phyloP scores from a whole-genome alignment of 2,797 vertebrate species.

The Sebastes jordani region DNA sequence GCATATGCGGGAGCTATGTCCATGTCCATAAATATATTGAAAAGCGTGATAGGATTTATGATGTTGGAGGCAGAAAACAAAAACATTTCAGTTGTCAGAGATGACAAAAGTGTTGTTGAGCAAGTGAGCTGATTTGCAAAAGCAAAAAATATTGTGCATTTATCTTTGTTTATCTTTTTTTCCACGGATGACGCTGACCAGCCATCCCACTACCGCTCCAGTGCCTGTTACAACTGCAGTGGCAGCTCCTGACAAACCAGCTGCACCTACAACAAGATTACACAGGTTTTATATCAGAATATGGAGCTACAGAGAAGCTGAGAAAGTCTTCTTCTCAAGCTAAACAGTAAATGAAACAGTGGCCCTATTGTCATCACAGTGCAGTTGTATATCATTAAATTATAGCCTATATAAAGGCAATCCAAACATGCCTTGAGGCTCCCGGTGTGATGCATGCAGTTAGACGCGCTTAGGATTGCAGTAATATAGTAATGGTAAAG shows the following conservation, averaged over 20 bases:
- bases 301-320: not conserved
- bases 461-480: no score
- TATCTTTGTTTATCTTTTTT: not conserved
- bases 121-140: not conserved
- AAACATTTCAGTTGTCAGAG: not conserved
- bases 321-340: not conserved
- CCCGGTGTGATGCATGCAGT: no score
- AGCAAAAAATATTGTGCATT: not conserved
- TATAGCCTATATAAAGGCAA: no score
- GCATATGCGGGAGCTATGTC: not conserved
- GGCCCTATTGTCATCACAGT: not conserved
- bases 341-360: not conserved
- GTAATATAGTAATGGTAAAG: no score
- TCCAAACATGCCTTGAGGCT: no score
- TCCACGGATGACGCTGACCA: not conserved
- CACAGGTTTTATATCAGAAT: not conserved
- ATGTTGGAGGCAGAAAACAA: not conserved
- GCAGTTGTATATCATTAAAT: not conserved
- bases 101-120: not conserved
- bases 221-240: not conserved
- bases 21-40: not conserved
- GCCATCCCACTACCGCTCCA: constrained; percentile 4
- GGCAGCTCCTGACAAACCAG: constrained; percentile 3
- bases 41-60: not conserved
- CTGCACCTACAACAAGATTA: constrained; percentile 3